Evolutionary conservation across 1,140 invertebrate species (phyloP), one percentile per base, ranked within the genome.

Genomic region (Lutraria rhynchaena): DNA sequence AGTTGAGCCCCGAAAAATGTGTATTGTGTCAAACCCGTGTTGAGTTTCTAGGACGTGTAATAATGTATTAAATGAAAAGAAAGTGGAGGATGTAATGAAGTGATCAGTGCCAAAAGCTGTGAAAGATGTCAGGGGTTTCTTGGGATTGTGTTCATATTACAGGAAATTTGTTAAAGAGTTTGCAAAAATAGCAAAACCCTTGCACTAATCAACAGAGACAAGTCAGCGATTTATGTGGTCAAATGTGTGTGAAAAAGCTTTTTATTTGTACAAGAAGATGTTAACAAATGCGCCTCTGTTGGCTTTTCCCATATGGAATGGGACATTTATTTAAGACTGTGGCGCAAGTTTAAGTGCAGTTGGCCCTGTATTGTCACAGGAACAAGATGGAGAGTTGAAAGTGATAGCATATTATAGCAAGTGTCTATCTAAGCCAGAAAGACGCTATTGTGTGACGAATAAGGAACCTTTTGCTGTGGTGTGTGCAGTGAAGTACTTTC

Each of bases 31-130:
- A n/a, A n/a, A n/a, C n/a, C n/a, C n/a, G n/a, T n/a, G n/a, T n/a
- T n/a, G n/a, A n/a, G n/a, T 70, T 61, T 37, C 33, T 74, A 77
- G 1, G 82, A 67, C 7, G 83, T 81, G 24, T 33, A 82, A 78
- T 63, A 4, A 69, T 53, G 24, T 3, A 73, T 27, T 5, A 37
- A 57, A 31, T 55, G 29, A 5, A 9, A n/a, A n/a, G n/a, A n/a
- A n/a, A n/a, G n/a, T n/a, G n/a, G n/a, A n/a, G n/a, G n/a, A n/a
- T n/a, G n/a, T 19, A n/a, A 37, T 9, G 44, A 1, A 57, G 55
- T 73, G 11, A 37, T 13, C 29, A 1, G 1, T 3, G 31, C 22
- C 9, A 1, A 0, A 73, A 55, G 57, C 31, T 51, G 15, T 37
- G 55, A n/a, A 22, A 73, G n/a, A n/a, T n/a, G n/a, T n/a, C n/a